A percentile compares a stretch with the other conserved stretches of the same genome.
Conservation (phyloP, 2,888 invertebrate genomes). For the Andrena camellia region DNA sequence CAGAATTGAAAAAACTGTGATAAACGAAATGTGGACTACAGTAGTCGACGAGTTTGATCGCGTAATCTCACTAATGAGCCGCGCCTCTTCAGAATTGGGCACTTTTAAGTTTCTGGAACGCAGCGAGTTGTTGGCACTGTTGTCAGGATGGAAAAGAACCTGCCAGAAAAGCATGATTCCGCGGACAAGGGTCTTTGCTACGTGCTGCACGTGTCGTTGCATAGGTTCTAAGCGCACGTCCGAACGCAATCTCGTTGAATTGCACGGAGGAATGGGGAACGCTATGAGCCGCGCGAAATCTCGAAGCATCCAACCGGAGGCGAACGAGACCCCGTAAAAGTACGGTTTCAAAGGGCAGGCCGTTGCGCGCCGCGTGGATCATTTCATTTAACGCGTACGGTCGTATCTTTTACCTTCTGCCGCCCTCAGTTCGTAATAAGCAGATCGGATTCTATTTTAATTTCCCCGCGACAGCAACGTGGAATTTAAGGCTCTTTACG, state of each 20-base stretch:
- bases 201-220: conserved; percentile 9
- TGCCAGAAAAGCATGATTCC: neutral
- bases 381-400: neutral
- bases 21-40: no score
- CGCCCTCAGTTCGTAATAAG: conserved; percentile 10
- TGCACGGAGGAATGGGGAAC: conserved; percentile 4
- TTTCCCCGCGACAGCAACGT: neutral
- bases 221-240: conserved; percentile 3
- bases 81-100: neutral
- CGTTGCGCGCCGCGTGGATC: neutral
- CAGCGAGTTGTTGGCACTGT: neutral
- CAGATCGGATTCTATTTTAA: neutral
- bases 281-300: conserved; percentile 24
- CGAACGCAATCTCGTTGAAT: conserved; percentile 35
- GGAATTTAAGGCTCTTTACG: neutral
- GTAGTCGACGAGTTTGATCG: neutral
- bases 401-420: neutral
- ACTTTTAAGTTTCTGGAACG: neutral
- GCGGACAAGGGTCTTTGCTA: neutral
- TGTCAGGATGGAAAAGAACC: neutral
- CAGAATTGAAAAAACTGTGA: no score
- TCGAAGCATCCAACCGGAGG: neutral
- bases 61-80: no score
- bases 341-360: neutral
- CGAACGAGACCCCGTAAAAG: conserved; percentile 3